Conservation (phyloP, 2,888 invertebrate genomes). For the Perdita meconis region DNA sequence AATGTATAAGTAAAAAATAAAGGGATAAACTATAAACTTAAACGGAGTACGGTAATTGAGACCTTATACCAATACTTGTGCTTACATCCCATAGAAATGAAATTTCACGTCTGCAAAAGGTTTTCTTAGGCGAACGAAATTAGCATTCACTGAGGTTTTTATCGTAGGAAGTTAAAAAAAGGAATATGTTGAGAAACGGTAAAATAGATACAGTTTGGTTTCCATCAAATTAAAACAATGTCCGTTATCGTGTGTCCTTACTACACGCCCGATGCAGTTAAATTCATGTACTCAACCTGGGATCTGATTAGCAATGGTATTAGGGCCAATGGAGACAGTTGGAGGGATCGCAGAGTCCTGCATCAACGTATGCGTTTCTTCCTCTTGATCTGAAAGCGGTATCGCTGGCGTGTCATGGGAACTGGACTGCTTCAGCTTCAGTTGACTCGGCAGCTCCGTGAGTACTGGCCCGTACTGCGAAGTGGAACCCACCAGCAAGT, state of each 20-base stretch:
- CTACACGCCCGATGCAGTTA: constrained; percentile 35
- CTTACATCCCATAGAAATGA: constrained; percentile 45
- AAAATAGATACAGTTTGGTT: constrained; percentile 29
- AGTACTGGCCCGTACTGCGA: constrained; percentile 84
- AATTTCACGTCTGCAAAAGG: constrained; percentile 22
- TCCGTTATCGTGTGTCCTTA: constrained; percentile 40
- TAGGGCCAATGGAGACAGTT: constrained; percentile 69
- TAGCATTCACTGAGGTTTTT: constrained; percentile 17
- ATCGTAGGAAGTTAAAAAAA: constrained; percentile 11
- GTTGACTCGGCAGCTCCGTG: constrained; percentile 82
- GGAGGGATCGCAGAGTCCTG: constrained; percentile 74
- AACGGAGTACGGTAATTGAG: constrained; percentile 52
- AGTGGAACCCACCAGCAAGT: constrained; percentile 85
- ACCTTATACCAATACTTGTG: constrained; percentile 56
- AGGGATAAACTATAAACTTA: constrained; percentile 29
- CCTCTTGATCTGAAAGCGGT: constrained; percentile 82
- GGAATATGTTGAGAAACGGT: too few relatives aligned
- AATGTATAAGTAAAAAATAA: constrained; percentile 58
- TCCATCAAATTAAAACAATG: constrained; percentile 56
- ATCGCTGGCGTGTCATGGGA: constrained; percentile 73
- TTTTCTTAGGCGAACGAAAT: constrained; percentile 19
- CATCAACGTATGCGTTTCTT: constrained; percentile 82
- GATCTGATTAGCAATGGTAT: constrained; percentile 76
- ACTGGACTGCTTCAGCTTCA: constrained; percentile 78
- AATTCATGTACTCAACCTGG: constrained; percentile 75